These are phyloP conservation scores for Phoenicopterus ruber DNA, from an alignment of 2,113 vertebrate species.

Conservation along the genomic window DNA sequence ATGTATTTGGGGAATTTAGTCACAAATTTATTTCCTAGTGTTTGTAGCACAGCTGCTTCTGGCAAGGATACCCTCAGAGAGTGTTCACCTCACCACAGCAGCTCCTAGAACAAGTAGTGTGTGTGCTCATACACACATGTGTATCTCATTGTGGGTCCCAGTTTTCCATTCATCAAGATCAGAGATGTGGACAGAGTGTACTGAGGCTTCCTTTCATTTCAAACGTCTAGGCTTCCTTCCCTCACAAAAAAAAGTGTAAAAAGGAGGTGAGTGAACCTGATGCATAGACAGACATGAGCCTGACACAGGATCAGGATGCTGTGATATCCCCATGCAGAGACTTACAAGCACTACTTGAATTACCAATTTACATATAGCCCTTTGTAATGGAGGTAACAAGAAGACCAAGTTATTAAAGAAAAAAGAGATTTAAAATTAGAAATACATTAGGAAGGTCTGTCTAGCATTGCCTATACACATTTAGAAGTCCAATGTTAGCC, in stretches of 20 bases:
- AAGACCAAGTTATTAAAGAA: not conserved
- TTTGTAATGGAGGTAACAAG: not conserved
- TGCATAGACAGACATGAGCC: not conserved
- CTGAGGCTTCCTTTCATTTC: not conserved
- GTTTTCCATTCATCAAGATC: not conserved
- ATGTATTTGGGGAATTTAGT: not conserved
- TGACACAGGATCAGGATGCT: not conserved
- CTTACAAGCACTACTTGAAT: not conserved
- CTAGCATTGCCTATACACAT: fast-evolving
- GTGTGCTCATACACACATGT: fast-evolving
- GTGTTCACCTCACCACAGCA: not conserved
- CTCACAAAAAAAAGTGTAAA: not conserved
- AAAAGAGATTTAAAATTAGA: not conserved
- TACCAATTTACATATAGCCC: not conserved
- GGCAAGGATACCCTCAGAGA: not conserved
- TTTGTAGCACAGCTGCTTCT: not conserved
- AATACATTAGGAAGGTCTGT: not conserved
- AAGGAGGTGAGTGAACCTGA: not conserved
- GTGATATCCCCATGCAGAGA: not conserved
- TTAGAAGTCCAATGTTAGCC: not conserved
- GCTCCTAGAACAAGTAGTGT: not conserved
- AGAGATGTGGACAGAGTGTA: not conserved
- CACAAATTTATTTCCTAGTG: not conserved
- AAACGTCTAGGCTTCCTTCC: not conserved
- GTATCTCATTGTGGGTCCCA: not conserved